Conservation (phyloP, 1,140 invertebrate genomes). For the Lasaia peninsularis region DNA sequence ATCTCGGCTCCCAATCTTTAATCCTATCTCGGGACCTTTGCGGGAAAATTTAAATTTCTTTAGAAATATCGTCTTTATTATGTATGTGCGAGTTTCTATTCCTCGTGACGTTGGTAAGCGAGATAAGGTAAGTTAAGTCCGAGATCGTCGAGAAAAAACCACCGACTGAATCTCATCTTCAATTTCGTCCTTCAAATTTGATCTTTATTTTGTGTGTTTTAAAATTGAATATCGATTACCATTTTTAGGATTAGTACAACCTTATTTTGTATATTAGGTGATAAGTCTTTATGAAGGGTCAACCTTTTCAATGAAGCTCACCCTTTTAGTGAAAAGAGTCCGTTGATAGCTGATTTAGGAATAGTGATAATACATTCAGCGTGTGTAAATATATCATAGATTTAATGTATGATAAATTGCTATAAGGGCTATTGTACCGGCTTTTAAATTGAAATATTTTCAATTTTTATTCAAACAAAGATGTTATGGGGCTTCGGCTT, state of each 20-base stretch:
- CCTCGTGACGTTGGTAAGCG: constrained; percentile 68
- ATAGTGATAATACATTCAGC: constrained; percentile 71
- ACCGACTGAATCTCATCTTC: constrained; percentile 62
- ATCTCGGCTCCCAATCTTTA: constrained; percentile 75
- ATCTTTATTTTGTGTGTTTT: constrained; percentile 38
- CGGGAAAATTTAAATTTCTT: constrained; percentile 77
- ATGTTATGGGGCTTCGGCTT: constrained; percentile 7
- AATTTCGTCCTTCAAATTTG: constrained; percentile 61
- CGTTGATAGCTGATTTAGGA: constrained; percentile 77
- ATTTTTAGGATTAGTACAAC: constrained; percentile 62
- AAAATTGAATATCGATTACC: constrained; percentile 41
- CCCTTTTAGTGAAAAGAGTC: constrained; percentile 77
- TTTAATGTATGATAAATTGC: constrained; percentile 71
- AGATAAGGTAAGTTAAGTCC: constrained; percentile 77
- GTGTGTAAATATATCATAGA: constrained; percentile 76
- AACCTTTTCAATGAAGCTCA: constrained; percentile 75
- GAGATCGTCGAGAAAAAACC: constrained; percentile 76
- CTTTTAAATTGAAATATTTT: constrained; percentile 22
- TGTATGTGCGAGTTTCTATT: constrained; percentile 75
- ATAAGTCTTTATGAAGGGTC: constrained; percentile 78
- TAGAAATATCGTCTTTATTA: constrained; percentile 77
- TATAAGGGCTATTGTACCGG: constrained; percentile 27
- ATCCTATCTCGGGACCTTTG: constrained; percentile 77
- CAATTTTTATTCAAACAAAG: constrained; percentile 5
- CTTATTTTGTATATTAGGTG: constrained; percentile 77